phyloP scores from a whole-genome alignment of 2,888 invertebrate species.

The Mesorhabditis spiculigera region DNA sequence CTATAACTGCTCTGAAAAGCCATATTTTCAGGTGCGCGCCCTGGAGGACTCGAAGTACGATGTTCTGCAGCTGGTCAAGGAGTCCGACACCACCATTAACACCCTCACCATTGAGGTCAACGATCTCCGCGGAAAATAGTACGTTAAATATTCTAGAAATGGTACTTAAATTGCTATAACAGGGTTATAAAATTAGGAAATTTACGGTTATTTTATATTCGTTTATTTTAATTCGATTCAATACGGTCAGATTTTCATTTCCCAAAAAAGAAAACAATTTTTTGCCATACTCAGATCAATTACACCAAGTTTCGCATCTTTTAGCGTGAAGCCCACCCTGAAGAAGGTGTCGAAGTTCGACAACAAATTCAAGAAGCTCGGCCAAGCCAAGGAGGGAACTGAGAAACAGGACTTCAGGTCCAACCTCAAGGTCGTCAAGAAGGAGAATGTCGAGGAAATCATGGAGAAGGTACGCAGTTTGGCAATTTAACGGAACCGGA shows the following conservation, averaged over 20 bases:
- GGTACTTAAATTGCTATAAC: no score
- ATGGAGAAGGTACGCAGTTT: constrained; percentile 23
- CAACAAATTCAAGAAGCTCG: constrained; percentile 70
- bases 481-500: no score
- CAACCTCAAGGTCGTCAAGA: constrained; percentile 93
- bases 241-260: no score
- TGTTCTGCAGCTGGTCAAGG: constrained; percentile 64
- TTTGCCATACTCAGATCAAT: no score
- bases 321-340: constrained; percentile 63
- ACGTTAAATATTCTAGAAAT: constrained; percentile 54
- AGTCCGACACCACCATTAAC: constrained; percentile 73
- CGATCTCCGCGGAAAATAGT: constrained; percentile 98
- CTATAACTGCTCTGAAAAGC: no score
- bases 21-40: constrained; percentile 19
- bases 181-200: no score
- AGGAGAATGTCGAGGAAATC: constrained; percentile 71
- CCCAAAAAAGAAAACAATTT: no score
- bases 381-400: constrained; percentile 18
- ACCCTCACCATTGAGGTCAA: constrained; percentile 99
- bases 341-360: constrained; percentile 99
- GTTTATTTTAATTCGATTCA: no score
- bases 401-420: constrained; percentile 68
- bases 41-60: constrained; percentile 74
- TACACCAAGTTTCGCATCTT: no score
- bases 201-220: no score